Evolutionary conservation across 2,113 vertebrate species (phyloP), one percentile per base, ranked within the genome.

Genomic region (Columbina picui): DNA sequence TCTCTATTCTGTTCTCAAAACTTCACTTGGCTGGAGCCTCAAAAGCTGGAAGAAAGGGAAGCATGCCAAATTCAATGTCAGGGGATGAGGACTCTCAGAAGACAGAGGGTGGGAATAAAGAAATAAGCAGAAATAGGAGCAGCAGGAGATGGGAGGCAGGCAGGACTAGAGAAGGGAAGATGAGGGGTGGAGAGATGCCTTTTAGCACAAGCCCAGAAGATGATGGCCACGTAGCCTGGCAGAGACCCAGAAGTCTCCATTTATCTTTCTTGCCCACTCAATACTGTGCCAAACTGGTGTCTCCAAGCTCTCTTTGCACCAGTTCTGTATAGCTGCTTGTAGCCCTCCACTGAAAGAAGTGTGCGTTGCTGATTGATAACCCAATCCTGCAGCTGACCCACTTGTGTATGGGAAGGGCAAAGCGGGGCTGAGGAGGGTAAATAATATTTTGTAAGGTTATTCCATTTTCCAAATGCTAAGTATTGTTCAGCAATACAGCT

Each of bases 321-420:
- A 71, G 43, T 22, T 53, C 27, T 4, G 0, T 0, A 2, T 34
- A 75, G 67, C 13, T 45, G 20, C 61, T 69, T 53, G 53, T n/a
- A 78, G 22, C 36, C 30, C n/a, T 49, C 5, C 19, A 30, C 30
- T 55, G 73, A 57, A 83, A 87, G 38, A 68, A 52, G 27, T 43
- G 7, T 1, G 1, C 7, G 21, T 4, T 0, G 0, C 20, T 43
- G 14, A 39, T 34, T 60, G 59, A 43, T 45, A 82, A 41, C 14
- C 34, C 29, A 75, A 7, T 34, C 34, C 45, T 80, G 65, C 38
- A 83, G 25, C 39, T 73, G 45, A 36, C 30, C 11, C 18, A 36
- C 15, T 74, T 89, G 14, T 32, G 17, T 53, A 29, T 21, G 25
- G 26, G 41, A 88, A 80, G 10, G 12, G 23, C 4, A 63, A 38